These are phyloP conservation scores for Drosophila arizonae DNA, from an alignment of 1,140 invertebrate genomes.

Conservation along the genomic window DNA sequence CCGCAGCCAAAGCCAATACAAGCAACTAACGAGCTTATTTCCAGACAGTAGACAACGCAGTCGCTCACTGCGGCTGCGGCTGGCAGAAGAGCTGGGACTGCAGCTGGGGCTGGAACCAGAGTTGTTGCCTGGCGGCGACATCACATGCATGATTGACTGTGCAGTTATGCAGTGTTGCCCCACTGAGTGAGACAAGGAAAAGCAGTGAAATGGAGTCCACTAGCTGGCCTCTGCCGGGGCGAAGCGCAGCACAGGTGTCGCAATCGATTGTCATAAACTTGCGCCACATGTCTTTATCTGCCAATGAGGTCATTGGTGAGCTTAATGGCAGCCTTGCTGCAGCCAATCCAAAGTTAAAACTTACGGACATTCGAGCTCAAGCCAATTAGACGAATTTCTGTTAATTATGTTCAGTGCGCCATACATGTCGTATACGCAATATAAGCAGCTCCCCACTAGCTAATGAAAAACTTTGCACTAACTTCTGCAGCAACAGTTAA, in stretches of 20 bases:
- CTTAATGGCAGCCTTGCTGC: constrained; percentile 36
- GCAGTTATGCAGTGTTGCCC: constrained; percentile 72
- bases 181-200: constrained; percentile 32
- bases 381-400: constrained; percentile 55
- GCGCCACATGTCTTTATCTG: constrained; percentile 52
- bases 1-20: constrained; percentile 72
- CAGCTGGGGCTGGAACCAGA: constrained; percentile 7
- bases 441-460: background rate
- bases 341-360: constrained; percentile 10
- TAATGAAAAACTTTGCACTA: constrained; percentile 21
- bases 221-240: background rate
- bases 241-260: constrained; percentile 46
- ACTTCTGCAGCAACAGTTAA: constrained; percentile 44
- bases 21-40: constrained; percentile 79
- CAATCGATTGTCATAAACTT: constrained; percentile 74
- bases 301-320: constrained; percentile 65
- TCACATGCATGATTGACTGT: constrained; percentile 80
- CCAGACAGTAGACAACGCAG: constrained; percentile 62
- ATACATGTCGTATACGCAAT: constrained; percentile 54
- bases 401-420: constrained; percentile 47
- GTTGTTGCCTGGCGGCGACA: constrained; percentile 69
- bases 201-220: constrained; percentile 35
- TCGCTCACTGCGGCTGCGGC: constrained; percentile 1
- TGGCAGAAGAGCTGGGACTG: background rate
- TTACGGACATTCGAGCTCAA: constrained; percentile 40